Conservation (phyloP, 2,797 vertebrate genomes). For the Phrynocephalus vlangalii region DNA sequence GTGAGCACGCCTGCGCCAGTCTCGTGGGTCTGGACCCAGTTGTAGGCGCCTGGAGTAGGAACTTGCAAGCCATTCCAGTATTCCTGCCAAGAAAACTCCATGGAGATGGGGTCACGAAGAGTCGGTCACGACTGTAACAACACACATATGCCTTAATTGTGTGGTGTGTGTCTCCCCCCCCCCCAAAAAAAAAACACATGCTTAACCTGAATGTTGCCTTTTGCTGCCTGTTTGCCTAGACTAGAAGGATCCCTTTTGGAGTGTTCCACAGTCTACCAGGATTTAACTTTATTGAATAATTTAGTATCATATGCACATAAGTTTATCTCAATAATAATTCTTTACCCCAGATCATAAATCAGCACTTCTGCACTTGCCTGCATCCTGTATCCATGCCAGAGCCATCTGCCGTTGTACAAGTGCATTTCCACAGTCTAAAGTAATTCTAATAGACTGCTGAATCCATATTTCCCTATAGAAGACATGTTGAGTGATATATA, state of each 20-base stretch:
- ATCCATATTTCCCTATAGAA: not conserved
- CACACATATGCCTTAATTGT: not conserved
- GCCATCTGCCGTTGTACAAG: not conserved
- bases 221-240: not conserved
- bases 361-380: not conserved
- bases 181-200: not conserved
- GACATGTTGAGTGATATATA: too few relatives aligned
- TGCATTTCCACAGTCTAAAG: not conserved
- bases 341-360: not conserved
- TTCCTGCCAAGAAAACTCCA: too few relatives aligned
- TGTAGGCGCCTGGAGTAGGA: too few relatives aligned
- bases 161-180: not conserved
- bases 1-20: too few relatives aligned
- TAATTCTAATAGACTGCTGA: not conserved
- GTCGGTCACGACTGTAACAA: too few relatives aligned
- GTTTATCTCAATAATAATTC: not conserved
- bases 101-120: too few relatives aligned
- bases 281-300: not conserved
- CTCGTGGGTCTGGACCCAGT: too few relatives aligned
- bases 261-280: not conserved
- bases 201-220: not conserved
- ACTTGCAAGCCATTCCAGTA: too few relatives aligned
- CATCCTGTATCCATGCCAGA: not conserved
- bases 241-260: not conserved
- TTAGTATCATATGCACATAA: not conserved